Evolutionary conservation across 1,140 invertebrate genomes (phyloP).

Genomic region (Chlorops oryzae): DNA sequence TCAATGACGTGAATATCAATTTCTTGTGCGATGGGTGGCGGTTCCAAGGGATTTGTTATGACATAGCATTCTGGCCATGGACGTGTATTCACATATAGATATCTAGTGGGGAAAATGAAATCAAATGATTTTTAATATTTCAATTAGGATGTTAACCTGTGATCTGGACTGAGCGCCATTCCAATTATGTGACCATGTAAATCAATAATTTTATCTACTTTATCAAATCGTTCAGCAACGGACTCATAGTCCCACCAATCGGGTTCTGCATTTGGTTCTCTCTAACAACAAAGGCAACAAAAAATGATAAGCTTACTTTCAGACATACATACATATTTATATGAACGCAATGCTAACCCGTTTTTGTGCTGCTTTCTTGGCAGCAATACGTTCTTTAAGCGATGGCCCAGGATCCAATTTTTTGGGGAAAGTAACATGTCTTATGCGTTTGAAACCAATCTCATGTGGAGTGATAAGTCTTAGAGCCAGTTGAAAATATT

Average conservation of each 20-base stretch:
- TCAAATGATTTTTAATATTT: not conserved
- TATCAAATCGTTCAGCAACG: constrained; percentile 68
- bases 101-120: constrained; percentile 53
- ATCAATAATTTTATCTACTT: constrained; percentile 77
- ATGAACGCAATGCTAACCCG: constrained; percentile 44
- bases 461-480: constrained; percentile 84
- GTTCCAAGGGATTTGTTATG: constrained; percentile 72
- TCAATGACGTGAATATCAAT: constrained; percentile 89
- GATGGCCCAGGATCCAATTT: constrained; percentile 63
- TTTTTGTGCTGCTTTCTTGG: constrained; percentile 53
- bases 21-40: constrained; percentile 84
- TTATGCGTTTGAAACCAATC: constrained; percentile 78
- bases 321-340: not conserved
- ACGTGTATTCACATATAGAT: constrained; percentile 80
- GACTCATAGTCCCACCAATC: constrained; percentile 65
- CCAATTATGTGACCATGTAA: constrained; percentile 85
- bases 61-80: constrained; percentile 76
- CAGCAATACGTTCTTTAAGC: constrained; percentile 60
- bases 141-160: too few relatives aligned
- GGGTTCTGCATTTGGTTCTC: constrained; percentile 54
- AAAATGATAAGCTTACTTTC: too few relatives aligned
- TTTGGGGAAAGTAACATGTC: constrained; percentile 64
- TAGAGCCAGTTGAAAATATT: constrained; percentile 79
- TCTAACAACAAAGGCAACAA: too few relatives aligned
- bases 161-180: constrained; percentile 81